These are phyloP conservation scores for Peromyscus californicus DNA, from an alignment of 2,113 vertebrate species.

Conservation along the genomic window DNA sequence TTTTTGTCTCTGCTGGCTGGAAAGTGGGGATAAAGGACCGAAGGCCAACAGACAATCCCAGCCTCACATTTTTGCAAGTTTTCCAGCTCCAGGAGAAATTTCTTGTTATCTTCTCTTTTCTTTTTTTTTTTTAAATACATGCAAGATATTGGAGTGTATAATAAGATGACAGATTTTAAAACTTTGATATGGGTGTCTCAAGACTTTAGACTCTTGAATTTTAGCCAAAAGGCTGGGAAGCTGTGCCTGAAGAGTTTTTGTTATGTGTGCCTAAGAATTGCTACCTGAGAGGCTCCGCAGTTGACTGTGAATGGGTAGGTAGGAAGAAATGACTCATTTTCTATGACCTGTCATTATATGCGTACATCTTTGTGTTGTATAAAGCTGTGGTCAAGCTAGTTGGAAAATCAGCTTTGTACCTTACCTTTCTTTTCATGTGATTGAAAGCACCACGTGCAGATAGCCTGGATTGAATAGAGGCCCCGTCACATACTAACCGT, in stretches of 20 bases:
- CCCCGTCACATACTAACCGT: neutral
- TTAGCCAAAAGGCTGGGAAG: neutral
- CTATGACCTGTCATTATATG: neutral
- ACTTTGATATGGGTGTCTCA: constrained; percentile 12
- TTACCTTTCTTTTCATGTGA: constrained; percentile 15
- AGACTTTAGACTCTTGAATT: neutral
- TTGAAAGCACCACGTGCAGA: neutral
- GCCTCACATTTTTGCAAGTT: constrained; percentile 41
- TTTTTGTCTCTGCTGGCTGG: constrained; percentile 16
- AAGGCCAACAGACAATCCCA: constrained; percentile 7
- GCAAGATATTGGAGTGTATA: constrained; percentile 6
- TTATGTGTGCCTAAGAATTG: neutral
- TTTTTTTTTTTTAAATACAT: neutral
- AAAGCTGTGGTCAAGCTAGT: neutral
- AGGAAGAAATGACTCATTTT: constrained; percentile 1
- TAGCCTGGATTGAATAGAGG: neutral
- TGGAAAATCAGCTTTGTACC: constrained; percentile 52
- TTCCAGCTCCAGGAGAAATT: constrained; percentile 7
- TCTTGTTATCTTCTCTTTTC: neutral
- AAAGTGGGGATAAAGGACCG: neutral
- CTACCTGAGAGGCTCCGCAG: neutral
- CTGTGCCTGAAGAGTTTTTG: neutral
- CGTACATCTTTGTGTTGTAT: constrained; percentile 16
- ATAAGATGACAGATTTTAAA: constrained; percentile 30
- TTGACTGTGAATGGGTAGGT: constrained; percentile 2